Base-by-base conservation (phyloP, 2,797 vertebrate genomes). In the Rhinella marina region DNA sequence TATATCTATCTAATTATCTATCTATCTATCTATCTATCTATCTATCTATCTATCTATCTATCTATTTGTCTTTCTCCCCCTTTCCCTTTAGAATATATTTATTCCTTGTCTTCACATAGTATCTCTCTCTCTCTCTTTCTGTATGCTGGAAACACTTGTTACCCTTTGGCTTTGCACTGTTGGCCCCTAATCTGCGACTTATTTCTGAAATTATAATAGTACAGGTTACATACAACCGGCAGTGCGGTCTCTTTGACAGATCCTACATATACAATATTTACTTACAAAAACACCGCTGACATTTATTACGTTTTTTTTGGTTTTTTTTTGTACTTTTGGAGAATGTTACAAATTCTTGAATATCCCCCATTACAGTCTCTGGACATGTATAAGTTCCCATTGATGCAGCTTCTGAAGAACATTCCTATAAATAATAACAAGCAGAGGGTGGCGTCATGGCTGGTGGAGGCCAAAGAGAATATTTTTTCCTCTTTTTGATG, bases 401-500 rank as follows among this genome's bases (percentile, higher is more conserved):
- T 27, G 52, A 14, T 41, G 52, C 25, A n/a, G 54, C 21, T 84
- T 84, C 52, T 73, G 32, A 14, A 73, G 54, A 1, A 29, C 17
- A n/a, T 14, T 70, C 29, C 66, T 73, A 14, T 32, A 56, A 72
- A 84, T 41, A 84, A 29, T 57, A 27, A 57, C 50, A 41, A 32
- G 66, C 19, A 14, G 81, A 27, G 21, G 81, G 25, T 29, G 16
- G 6, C 21, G 19, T 21, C 1, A 19, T 17, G 32, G 10, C 81
- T 27, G n/a, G n/a, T 68, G 66, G 7, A 57, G 64, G 52, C 14
- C 25, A 70, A 11, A 70, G 27, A n/a, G 48, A 68, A 70, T 83
- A 21, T 83, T 72, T 70, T 56, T 68, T 50, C n/a, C 23, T 70
- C 25, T 82, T 70, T 82, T 82, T 54, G 10, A 57, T 83, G 81